These are phyloP conservation scores for Enhydra lutris DNA, from an alignment of 2,113 vertebrate genomes.

Conservation along the genomic window DNA sequence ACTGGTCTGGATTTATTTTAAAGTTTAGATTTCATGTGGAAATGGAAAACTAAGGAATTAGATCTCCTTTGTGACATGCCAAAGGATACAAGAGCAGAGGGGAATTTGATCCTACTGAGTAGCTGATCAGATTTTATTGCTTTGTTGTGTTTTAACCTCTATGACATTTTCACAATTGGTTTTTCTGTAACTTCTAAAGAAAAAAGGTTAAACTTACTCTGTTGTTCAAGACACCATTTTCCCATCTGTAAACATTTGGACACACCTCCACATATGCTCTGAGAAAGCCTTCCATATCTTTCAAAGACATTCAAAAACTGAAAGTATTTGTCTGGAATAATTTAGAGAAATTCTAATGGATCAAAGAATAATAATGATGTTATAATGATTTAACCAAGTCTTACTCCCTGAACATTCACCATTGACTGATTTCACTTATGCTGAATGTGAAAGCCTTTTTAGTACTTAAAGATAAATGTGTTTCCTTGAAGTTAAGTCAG, in stretches of 20 bases:
- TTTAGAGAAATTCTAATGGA: neutral
- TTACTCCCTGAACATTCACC: neutral
- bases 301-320: neutral
- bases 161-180: slow-evolving; percentile 61
- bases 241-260: neutral
- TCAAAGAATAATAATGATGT: neutral
- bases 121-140: slow-evolving; percentile 12
- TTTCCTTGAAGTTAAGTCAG: neutral
- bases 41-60: slow-evolving; percentile 5
- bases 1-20: neutral
- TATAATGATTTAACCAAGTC: neutral
- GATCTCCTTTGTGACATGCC: neutral
- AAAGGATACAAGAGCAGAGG: neutral
- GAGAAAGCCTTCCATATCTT: slow-evolving; percentile 3
- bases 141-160: slow-evolving; percentile 1
- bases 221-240: slow-evolving; percentile 34
- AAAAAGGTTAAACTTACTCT: slow-evolving; percentile 22
- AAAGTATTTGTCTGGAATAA: neutral
- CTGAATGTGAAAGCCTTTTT: neutral
- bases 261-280: neutral
- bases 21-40: slow-evolving; percentile 24
- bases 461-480: neutral
- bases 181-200: slow-evolving; percentile 41
- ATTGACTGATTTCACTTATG: neutral
- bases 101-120: slow-evolving; percentile 21